Evolutionary conservation across 2,113 vertebrate genomes (phyloP).

Genomic region (Odontesthes bonariensis): DNA sequence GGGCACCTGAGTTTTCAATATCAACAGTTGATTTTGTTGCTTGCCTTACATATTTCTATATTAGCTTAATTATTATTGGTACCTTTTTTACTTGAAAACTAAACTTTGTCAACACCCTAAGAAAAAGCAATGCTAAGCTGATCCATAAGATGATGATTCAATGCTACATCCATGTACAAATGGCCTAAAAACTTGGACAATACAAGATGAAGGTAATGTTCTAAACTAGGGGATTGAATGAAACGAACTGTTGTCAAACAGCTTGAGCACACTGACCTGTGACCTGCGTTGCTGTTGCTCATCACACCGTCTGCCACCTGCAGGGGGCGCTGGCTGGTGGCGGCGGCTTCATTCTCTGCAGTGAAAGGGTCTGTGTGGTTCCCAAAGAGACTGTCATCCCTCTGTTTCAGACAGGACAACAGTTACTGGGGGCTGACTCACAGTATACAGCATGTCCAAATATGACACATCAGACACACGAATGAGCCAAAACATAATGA

Average conservation of each 20-base stretch:
- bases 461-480: neutral
- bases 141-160: too few relatives aligned
- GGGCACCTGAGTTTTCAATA: too few relatives aligned
- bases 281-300: slow-evolving; percentile 18
- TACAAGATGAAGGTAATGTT: neutral
- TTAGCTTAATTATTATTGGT: too few relatives aligned
- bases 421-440: neutral
- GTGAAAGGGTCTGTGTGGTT: slow-evolving; percentile 40
- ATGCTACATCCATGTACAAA: too few relatives aligned
- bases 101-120: too few relatives aligned
- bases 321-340: slow-evolving; percentile 27
- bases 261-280: slow-evolving; percentile 25
- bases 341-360: slow-evolving; percentile 3
- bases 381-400: slow-evolving; percentile 40
- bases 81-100: too few relatives aligned
- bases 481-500: too few relatives aligned
- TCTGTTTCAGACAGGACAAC: slow-evolving; percentile 17
- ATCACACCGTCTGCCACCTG: slow-evolving; percentile 34
- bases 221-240: neutral
- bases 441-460: neutral
- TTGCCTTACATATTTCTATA: too few relatives aligned
- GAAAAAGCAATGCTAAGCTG: too few relatives aligned
- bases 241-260: neutral
- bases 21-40: too few relatives aligned
- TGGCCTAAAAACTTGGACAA: neutral